Conservation (phyloP, 2,113 vertebrate species). For the Orycteropus afer region DNA sequence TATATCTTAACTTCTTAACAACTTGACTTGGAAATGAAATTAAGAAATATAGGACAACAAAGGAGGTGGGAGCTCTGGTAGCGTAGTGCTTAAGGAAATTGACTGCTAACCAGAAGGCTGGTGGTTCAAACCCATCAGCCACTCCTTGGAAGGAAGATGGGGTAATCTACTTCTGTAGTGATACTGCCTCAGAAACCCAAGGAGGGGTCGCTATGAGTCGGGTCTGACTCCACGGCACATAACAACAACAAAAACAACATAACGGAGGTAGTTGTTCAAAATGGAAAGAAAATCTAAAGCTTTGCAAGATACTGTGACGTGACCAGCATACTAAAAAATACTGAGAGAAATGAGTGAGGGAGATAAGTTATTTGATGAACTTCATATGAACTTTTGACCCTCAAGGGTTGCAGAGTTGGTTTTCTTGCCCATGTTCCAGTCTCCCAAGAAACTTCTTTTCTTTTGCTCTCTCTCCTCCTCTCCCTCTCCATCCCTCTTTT, state of each 20-base stretch:
- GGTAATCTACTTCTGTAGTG: no score
- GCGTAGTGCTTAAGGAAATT: no score
- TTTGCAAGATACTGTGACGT: conserved; percentile 9
- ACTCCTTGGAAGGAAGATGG: no score
- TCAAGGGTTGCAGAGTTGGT: background rate
- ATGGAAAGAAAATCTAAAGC: conserved; percentile 3
- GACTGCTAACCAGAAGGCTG: no score
- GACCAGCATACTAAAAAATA: background rate
- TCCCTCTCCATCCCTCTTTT: background rate
- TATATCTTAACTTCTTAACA: conserved; percentile 57
- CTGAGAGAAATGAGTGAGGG: background rate
- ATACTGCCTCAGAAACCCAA: no score
- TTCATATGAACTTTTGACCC: conserved; percentile 36
- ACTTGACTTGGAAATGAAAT: conserved; percentile 32
- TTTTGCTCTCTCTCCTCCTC: background rate
- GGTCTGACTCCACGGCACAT: no score
- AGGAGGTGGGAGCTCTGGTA: background rate
- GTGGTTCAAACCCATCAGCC: no score
- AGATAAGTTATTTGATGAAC: conserved; percentile 21
- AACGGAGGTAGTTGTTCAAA: conserved; percentile 28
- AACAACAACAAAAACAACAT: background rate
- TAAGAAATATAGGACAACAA: conserved; percentile 53
- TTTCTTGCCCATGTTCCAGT: background rate
- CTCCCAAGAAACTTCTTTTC: background rate
- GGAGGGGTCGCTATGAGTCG: no score